A percentile compares a stretch with the other conserved stretches of the same genome.
Conservation (phyloP, 2,113 vertebrate species). For the Petroica traversi region DNA sequence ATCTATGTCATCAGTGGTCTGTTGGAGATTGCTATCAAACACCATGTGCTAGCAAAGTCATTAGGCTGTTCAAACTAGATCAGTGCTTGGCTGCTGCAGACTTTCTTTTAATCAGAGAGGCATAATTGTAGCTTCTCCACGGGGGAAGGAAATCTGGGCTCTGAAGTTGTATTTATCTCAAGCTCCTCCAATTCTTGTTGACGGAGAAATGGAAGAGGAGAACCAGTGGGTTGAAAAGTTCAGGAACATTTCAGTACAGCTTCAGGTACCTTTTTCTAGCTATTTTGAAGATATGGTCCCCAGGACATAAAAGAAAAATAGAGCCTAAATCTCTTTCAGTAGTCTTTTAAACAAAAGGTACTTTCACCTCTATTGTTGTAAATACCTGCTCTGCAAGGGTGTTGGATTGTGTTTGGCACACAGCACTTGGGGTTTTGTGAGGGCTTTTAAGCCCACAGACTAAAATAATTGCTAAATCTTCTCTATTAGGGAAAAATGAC, state of each 20-base stretch:
- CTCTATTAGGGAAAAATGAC: not conserved
- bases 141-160: not conserved
- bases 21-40: not conserved
- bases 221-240: not conserved
- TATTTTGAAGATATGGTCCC: not conserved
- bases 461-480: not conserved
- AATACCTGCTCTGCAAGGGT: not conserved
- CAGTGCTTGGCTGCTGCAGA: not conserved
- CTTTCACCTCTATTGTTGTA: not conserved
- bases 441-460: not conserved
- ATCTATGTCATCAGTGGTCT: not conserved
- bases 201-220: not conserved
- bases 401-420: not conserved
- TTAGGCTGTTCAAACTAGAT: not conserved
- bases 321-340: not conserved
- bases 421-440: not conserved
- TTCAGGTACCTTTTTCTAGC: not conserved
- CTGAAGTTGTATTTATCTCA: not conserved
- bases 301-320: not conserved
- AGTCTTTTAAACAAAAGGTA: not conserved
- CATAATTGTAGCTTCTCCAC: not conserved
- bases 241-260: not conserved
- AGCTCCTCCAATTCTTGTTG: not conserved
- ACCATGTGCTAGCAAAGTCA: not conserved
- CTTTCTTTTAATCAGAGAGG: not conserved